Evolutionary conservation across 2,888 invertebrate species (phyloP).

Genomic region (Phytoseiulus persimilis): DNA sequence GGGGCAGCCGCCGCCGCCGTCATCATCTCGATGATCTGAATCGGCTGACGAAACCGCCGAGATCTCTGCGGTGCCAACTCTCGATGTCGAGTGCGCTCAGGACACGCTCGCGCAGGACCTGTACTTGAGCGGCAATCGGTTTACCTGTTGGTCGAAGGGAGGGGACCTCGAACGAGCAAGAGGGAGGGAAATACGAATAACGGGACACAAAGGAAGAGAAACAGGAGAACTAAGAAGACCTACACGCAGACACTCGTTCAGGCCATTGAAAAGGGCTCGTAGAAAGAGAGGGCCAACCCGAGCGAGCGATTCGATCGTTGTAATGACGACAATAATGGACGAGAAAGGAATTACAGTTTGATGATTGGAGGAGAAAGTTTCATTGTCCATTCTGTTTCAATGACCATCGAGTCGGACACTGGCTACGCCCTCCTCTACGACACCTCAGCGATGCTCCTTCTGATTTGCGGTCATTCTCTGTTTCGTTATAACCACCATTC

Average conservation of each 20-base stretch:
- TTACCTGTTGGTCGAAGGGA: not conserved
- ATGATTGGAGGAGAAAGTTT: conserved; percentile 33
- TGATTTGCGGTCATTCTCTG: not conserved
- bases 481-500: not conserved
- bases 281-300: not conserved
- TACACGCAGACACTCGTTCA: not conserved
- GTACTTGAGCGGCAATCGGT: not conserved
- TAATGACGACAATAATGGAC: conserved; percentile 29
- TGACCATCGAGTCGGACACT: not conserved
- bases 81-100: too few relatives aligned
- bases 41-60: not conserved
- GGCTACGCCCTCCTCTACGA: conserved; percentile 20
- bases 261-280: not conserved
- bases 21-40: not conserved
- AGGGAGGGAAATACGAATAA: not conserved
- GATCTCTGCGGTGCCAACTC: too few relatives aligned
- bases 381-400: conserved; percentile 37
- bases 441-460: not conserved
- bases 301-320: not conserved
- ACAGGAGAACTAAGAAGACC: not conserved
- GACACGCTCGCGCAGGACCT: not conserved
- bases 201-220: not conserved
- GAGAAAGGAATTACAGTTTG: conserved; percentile 35
- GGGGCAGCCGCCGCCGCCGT: not conserved
- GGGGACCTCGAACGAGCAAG: not conserved